Evolutionary conservation across 2,888 invertebrate genomes (phyloP).

Genomic region (Hetaerina titia): DNA sequence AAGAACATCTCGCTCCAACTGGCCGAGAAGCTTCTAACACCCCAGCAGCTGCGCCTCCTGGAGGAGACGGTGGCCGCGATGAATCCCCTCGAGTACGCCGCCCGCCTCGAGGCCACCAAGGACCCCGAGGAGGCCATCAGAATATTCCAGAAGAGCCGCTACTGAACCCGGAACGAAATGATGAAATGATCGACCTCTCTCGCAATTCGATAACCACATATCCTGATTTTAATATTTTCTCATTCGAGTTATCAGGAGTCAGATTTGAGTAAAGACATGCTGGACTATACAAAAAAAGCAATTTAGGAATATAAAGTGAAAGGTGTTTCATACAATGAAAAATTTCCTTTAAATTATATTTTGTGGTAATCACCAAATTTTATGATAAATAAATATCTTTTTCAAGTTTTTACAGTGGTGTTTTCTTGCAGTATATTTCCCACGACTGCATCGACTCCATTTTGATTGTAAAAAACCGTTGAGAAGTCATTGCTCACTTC

Average conservation of each 20-base stretch:
- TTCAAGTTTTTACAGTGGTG: neutral
- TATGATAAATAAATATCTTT: neutral
- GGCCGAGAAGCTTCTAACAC: slow-evolving; percentile 10
- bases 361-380: neutral
- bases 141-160: neutral
- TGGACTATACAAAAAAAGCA: no score
- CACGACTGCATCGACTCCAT: no score
- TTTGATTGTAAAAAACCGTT: no score
- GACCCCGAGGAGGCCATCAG: neutral
- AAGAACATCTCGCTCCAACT: neutral
- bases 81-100: slow-evolving; percentile 58
- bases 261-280: neutral
- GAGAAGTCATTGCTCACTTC: no score
- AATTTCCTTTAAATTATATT: neutral
- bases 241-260: neutral
- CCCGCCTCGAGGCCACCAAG: neutral
- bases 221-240: neutral
- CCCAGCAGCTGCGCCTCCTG: slow-evolving; percentile 25
- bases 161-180: neutral
- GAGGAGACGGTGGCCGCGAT: slow-evolving; percentile 50
- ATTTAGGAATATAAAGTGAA: no score
- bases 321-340: neutral
- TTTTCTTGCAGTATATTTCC: neutral
- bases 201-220: neutral
- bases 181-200: neutral